phyloP scores from a whole-genome alignment of 2,888 invertebrate species.

The Parapristionchus giblindavisi region DNA sequence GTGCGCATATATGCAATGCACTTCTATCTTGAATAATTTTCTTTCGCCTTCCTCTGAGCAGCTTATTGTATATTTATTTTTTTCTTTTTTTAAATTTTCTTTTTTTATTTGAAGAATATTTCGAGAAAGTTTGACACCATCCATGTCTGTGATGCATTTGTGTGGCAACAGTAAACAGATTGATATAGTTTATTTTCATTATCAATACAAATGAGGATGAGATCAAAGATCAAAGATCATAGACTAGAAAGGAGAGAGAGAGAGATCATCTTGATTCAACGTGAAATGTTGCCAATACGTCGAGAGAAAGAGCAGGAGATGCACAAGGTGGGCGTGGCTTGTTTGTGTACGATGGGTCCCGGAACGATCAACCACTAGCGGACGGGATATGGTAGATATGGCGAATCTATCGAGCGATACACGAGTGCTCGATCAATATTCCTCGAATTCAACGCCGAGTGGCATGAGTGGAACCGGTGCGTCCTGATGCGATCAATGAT shows the following conservation, averaged over 20 bases:
- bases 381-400: no score
- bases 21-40: no score
- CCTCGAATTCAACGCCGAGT: conserved; percentile 8
- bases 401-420: not conserved
- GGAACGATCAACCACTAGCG: not conserved
- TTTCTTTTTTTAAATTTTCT: no score
- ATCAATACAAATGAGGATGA: no score
- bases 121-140: not conserved
- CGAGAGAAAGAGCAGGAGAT: no score
- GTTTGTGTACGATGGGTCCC: not conserved
- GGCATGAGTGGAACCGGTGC: not conserved
- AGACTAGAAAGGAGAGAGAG: conserved; percentile 13
- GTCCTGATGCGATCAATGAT: conserved; percentile 2
- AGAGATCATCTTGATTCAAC: no score
- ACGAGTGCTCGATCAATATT: conserved; percentile 1
- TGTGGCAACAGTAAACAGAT: not conserved
- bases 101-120: no score
- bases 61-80: no score
- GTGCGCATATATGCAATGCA: no score
- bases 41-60: no score
- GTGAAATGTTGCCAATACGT: no score
- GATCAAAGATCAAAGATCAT: conserved; percentile 8
- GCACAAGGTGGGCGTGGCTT: no score
- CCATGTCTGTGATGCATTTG: not conserved
- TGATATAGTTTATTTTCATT: conserved; percentile 16